Evolutionary conservation across 1,140 invertebrate species (phyloP).

Genomic region (Conopomorpha cramerella): DNA sequence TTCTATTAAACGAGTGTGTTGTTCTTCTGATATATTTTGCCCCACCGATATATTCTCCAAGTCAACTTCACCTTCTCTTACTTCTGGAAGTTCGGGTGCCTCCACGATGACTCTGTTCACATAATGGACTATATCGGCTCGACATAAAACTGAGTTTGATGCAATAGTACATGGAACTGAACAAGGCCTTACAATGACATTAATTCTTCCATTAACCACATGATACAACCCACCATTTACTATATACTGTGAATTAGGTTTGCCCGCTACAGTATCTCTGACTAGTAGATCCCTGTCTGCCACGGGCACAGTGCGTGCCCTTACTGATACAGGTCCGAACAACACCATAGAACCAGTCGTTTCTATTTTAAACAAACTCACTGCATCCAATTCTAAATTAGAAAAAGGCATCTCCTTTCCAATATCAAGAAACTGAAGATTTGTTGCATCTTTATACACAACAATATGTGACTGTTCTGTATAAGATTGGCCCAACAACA

Average conservation of each 20-base stretch:
- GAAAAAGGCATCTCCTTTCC: conserved; percentile 1
- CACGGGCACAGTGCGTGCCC: background rate
- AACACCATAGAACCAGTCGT: background rate
- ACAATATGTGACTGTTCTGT: too few relatives aligned
- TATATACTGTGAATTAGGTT: background rate
- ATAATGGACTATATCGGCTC: background rate
- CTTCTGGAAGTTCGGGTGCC: background rate
- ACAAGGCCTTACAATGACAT: background rate
- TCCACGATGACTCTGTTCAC: background rate
- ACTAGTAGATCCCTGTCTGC: background rate
- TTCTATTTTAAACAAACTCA: background rate
- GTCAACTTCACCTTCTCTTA: too few relatives aligned
- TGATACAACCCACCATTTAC: background rate
- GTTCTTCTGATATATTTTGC: too few relatives aligned
- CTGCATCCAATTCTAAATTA: background rate
- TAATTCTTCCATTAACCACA: background rate
- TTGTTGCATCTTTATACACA: conserved; percentile 2
- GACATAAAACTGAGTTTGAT: background rate
- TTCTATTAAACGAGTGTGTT: too few relatives aligned
- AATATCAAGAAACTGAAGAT: conserved; percentile 4
- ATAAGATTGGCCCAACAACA: conserved; percentile 10
- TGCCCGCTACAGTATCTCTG: background rate
- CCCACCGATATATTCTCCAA: too few relatives aligned
- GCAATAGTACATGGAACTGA: background rate
- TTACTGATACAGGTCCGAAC: background rate